These are phyloP conservation scores for Synanthedon andrenaeformis DNA, from an alignment of 2,888 invertebrate genomes.

Conservation along the genomic window DNA sequence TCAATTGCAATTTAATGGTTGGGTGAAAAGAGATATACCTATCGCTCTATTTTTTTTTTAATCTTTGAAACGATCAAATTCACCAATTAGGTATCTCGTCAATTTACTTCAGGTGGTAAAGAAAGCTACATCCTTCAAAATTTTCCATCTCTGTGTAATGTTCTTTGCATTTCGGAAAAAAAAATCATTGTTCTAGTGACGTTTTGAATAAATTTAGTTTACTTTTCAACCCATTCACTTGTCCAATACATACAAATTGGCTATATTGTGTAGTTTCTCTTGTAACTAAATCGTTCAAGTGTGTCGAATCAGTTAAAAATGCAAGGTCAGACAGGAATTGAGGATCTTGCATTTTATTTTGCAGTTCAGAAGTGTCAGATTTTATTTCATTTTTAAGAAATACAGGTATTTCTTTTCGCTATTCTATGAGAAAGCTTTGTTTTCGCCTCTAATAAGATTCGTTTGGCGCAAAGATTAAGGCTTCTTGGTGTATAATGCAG, in stretches of 20 bases:
- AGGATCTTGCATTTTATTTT: too few relatives aligned
- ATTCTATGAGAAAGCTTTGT: conserved; percentile 2
- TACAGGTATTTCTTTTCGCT: too few relatives aligned
- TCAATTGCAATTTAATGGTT: not conserved
- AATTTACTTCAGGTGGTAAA: not conserved
- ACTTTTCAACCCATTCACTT: not conserved
- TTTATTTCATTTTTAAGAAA: conserved; percentile 15
- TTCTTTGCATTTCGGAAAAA: not conserved
- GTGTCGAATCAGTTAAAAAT: too few relatives aligned
- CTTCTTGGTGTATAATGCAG: conserved; percentile 1
- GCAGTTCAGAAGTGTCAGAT: not conserved
- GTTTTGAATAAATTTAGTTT: too few relatives aligned
- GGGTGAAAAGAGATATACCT: too few relatives aligned
- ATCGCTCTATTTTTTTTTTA: not conserved
- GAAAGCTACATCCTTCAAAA: not conserved
- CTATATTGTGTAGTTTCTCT: conserved; percentile 1
- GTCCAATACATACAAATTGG: not conserved
- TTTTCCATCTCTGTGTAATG: not conserved
- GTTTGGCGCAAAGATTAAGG: too few relatives aligned
- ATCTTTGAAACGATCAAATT: not conserved
- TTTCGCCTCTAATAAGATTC: conserved; percentile 3
- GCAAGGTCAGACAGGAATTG: too few relatives aligned
- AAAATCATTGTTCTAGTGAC: too few relatives aligned
- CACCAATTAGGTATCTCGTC: too few relatives aligned
- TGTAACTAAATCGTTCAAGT: conserved; percentile 2